These are phyloP conservation scores for Sebastes steindachneri DNA, from an alignment of 2,797 vertebrate genomes.

Conservation along the genomic window DNA sequence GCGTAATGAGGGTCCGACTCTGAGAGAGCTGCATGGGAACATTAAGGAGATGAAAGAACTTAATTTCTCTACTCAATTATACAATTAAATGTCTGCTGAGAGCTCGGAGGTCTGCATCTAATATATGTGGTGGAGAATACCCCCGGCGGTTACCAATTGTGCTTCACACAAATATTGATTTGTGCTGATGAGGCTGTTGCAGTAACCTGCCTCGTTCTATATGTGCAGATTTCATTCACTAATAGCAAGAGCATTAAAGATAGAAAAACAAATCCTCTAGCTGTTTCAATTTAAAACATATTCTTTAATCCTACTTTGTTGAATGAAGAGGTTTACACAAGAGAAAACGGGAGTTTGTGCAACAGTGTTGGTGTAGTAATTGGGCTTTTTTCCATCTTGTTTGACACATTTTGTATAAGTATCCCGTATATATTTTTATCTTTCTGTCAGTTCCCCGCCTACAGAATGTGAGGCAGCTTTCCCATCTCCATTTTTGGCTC, in stretches of 20 bases:
- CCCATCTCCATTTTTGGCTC: constrained; percentile 31
- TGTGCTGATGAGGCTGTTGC: constrained; percentile 2
- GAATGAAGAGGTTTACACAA: constrained; percentile 37
- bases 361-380: not conserved
- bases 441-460: constrained; percentile 12
- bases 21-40: not conserved
- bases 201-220: not conserved
- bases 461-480: constrained; percentile 40
- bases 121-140: not conserved
- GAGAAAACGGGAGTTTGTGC: not conserved
- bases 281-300: constrained; percentile 20
- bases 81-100: constrained; percentile 17
- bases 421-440: constrained; percentile 31
- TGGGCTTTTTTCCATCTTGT: not conserved
- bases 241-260: not conserved
- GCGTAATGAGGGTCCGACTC: constrained; percentile 1
- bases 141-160: not conserved
- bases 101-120: not conserved
- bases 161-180: constrained; percentile 2
- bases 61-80: constrained; percentile 17
- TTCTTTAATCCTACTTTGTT: constrained; percentile 25
- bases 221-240: constrained; percentile 18
- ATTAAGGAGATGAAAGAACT: constrained; percentile 46
- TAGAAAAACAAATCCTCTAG: not conserved
- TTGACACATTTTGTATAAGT: constrained; percentile 5